Base-by-base conservation (phyloP, 2,113 vertebrate species). In the Stigmatopora nigra region DNA sequence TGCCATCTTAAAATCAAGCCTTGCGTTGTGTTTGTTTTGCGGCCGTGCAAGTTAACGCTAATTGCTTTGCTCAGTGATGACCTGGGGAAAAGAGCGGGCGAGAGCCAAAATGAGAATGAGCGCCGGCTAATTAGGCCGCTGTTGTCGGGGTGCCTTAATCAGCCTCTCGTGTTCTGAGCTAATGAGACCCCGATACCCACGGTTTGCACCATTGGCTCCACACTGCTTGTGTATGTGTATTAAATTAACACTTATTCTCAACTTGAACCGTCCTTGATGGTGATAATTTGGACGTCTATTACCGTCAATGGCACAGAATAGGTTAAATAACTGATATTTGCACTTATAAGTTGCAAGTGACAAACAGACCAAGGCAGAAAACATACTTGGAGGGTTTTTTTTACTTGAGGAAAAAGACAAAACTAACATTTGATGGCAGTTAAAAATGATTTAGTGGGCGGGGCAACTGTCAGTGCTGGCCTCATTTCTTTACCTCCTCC, bases 1-100 rank as follows among this genome's bases (percentile, higher is more conserved):
- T 41, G 38, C 38, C 38, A 41, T 41, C 38, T 41, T 41, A 41
- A 10, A 10, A 41, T 4, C 7, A 41, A 41, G 38, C 53, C 53
- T 56, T 82, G 89, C 87, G 82, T 70, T 35, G 85, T 89, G 89
- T 90, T 88, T 90, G 87, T 89, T 88, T 91, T 89, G 88, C 82
- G 86, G 84, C 78, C 84, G 85, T 86, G 86, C 87, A 84, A 88
- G 90, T 90, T 88, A 89, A 83, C 76, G 53, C 76, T 90, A 89
- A 91, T 90, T 91, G 78, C 82, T 90, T 89, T 90, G 88, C 90
- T 90, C 84, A 84, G 86, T 90, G 90, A 89, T 88, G 88, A 90
- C 87, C 87, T 86, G 87, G 85, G 84, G 88, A 84, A 31, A 22
- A 15, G 53, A 20, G 4, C 10, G 51, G 10, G 11, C 19, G n/a